Conservation (phyloP, 2,888 invertebrate genomes). For the Hofmannophila pseudospretella region DNA sequence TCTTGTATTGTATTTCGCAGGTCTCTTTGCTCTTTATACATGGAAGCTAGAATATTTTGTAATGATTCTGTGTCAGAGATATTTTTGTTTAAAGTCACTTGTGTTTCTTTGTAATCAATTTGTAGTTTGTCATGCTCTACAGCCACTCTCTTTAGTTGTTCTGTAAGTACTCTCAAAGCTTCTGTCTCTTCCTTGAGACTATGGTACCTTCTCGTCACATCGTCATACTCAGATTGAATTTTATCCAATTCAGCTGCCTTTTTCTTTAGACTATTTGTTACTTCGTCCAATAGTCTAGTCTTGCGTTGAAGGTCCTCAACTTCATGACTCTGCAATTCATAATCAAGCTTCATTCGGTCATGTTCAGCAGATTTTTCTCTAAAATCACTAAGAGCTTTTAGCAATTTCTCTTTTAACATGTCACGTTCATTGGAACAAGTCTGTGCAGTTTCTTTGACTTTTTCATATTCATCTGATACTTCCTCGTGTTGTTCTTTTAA, state of each 20-base stretch:
- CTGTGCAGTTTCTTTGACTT: constrained; percentile 55
- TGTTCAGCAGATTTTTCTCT: constrained; percentile 48
- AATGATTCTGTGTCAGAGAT: constrained; percentile 58
- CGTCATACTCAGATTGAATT: constrained; percentile 51
- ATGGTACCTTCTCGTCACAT: constrained; percentile 52
- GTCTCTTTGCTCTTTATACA: constrained; percentile 79
- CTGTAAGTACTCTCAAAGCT: constrained; percentile 55
- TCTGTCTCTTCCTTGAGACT: constrained; percentile 64
- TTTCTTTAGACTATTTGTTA: constrained; percentile 55
- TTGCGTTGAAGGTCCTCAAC: constrained; percentile 60
- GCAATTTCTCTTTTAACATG: constrained; percentile 53
- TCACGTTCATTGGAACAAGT: constrained; percentile 47
- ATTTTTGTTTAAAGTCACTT: constrained; percentile 44
- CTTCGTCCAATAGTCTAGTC: constrained; percentile 58
- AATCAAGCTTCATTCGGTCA: constrained; percentile 59
- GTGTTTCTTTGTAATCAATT: constrained; percentile 55
- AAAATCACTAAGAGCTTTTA: constrained; percentile 50
- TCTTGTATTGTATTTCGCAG: constrained; percentile 86
- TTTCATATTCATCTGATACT: constrained; percentile 71
- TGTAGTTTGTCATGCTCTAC: constrained; percentile 60
- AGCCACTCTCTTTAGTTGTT: constrained; percentile 60
- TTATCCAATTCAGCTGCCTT: constrained; percentile 56
- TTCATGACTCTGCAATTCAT: constrained; percentile 59
- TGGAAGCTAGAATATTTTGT: constrained; percentile 64
- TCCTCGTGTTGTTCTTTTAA: constrained; percentile 73